Evolutionary conservation across 2,797 vertebrate species (phyloP).

Genomic region (Prionace glauca): DNA sequence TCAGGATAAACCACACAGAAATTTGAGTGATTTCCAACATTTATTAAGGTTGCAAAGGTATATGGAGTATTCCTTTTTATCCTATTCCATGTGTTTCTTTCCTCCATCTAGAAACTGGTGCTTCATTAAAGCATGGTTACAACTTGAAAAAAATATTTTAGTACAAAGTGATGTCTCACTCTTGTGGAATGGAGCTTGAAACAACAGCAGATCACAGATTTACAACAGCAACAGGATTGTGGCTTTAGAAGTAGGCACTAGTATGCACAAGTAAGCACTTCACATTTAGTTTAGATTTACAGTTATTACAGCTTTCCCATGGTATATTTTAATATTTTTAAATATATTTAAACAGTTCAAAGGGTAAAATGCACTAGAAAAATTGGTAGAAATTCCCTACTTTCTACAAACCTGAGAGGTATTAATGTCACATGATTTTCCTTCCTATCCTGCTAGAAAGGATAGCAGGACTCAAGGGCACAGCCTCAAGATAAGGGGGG

Average conservation of each 20-base stretch:
- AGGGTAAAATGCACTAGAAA: background rate
- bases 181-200: background rate
- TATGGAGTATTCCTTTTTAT: background rate
- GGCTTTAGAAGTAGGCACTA: background rate
- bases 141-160: background rate
- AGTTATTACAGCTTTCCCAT: background rate
- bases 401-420: background rate
- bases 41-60: background rate
- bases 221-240: background rate
- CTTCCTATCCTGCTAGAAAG: too few relatives aligned
- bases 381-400: background rate
- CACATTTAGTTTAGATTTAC: background rate
- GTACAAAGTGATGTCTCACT: background rate
- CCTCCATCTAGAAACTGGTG: background rate
- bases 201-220: background rate
- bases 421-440: background rate
- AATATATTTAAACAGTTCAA: background rate
- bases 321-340: background rate
- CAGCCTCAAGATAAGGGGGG: too few relatives aligned
- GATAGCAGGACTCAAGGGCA: too few relatives aligned
- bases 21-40: background rate
- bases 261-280: background rate
- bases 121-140: background rate
- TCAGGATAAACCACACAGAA: background rate
- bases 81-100: background rate